A percentile compares a stretch with the other conserved stretches of the same genome.
phyloP scores from a whole-genome alignment of 2,113 vertebrate genomes.

The Ammodytes dubius region DNA sequence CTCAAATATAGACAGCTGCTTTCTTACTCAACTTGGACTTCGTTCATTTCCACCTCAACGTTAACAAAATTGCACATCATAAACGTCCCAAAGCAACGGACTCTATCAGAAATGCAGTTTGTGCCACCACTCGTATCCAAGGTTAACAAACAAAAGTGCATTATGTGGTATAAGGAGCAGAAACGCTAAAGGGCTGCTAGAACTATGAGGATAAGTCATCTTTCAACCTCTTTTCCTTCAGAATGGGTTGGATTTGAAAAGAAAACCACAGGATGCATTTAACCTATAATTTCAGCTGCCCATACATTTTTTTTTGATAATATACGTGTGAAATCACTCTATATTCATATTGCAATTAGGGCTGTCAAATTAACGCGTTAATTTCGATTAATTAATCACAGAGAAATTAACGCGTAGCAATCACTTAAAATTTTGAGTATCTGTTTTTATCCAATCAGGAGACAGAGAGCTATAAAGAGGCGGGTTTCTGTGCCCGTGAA shows the following conservation, averaged over 20 bases:
- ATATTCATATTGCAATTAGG: too few relatives aligned
- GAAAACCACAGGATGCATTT: conserved; percentile 32
- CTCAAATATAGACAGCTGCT: background rate
- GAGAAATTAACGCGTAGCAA: too few relatives aligned
- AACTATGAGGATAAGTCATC: conserved; percentile 17
- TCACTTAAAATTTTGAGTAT: too few relatives aligned
- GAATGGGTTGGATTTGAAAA: conserved; percentile 22
- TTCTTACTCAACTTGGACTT: background rate
- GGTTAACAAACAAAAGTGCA: conserved; percentile 39
- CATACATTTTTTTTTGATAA: too few relatives aligned
- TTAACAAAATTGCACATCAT: conserved; percentile 17
- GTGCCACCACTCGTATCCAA: conserved; percentile 21
- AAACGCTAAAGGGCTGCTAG: background rate
- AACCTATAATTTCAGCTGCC: conserved; percentile 27
- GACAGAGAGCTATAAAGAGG: too few relatives aligned
- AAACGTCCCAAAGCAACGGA: background rate
- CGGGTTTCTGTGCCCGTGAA: too few relatives aligned
- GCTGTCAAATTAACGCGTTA: too few relatives aligned
- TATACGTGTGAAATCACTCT: too few relatives aligned
- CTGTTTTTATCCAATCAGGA: too few relatives aligned
- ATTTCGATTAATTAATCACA: too few relatives aligned
- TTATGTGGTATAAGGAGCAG: conserved; percentile 13
- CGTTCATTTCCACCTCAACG: conserved; percentile 14
- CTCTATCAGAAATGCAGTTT: background rate
- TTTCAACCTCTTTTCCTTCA: conserved; percentile 24